Conservation (phyloP, 2,888 invertebrate genomes). For the Axea sp. region DNA sequence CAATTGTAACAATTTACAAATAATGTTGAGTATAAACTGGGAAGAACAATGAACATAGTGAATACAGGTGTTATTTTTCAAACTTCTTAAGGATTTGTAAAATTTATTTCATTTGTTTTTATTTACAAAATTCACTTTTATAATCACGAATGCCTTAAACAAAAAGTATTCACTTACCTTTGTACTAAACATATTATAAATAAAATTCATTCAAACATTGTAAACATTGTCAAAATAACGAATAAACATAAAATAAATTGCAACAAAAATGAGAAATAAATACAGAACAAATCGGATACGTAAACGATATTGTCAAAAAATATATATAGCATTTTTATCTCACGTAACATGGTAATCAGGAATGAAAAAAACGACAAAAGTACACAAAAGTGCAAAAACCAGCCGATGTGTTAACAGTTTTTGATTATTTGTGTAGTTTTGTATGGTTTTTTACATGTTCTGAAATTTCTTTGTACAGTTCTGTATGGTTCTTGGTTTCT, state of each 20-base stretch:
- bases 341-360: slow-evolving; percentile 32
- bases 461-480: slow-evolving; percentile 55
- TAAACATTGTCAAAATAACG: slow-evolving; percentile 8
- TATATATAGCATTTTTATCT: slow-evolving; percentile 39
- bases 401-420: slow-evolving; percentile 11
- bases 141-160: slow-evolving; percentile 54
- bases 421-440: slow-evolving; percentile 46
- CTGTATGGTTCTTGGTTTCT: slow-evolving; percentile 41
- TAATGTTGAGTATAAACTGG: neutral
- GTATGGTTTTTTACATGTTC: slow-evolving; percentile 38
- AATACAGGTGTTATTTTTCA: slow-evolving; percentile 4
- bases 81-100: slow-evolving; percentile 54
- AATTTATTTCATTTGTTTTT: slow-evolving; percentile 58
- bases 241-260: slow-evolving; percentile 14
- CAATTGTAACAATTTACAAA: neutral
- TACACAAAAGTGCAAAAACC: slow-evolving; percentile 46
- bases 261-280: slow-evolving; percentile 17
- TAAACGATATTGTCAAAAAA: slow-evolving; percentile 31
- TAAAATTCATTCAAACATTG: slow-evolving; percentile 2
- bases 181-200: slow-evolving; percentile 30
- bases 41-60: too few species aligned
- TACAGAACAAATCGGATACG: neutral
- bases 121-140: slow-evolving; percentile 56
- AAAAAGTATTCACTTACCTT: slow-evolving; percentile 38
- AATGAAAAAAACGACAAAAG: slow-evolving; percentile 40